These are phyloP conservation scores for Phylloscopus whistleri DNA, from an alignment of 2,113 vertebrate genomes.

Conservation along the genomic window DNA sequence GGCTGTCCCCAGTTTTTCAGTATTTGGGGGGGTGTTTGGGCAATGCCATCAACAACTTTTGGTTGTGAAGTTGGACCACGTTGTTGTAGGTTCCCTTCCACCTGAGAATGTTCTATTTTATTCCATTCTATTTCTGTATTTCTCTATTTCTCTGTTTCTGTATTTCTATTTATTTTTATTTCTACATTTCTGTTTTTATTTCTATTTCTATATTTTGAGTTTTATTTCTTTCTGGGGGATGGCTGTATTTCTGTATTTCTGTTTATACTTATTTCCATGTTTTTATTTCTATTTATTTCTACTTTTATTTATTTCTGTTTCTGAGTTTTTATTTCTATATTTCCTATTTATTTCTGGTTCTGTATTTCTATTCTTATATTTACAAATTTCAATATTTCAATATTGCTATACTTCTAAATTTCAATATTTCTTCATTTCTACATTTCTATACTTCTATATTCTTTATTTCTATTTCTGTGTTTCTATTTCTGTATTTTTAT, in stretches of 20 bases:
- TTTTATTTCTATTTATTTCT: not conserved
- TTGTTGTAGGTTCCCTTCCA: not conserved
- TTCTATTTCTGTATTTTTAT: not conserved
- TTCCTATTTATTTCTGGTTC: not conserved
- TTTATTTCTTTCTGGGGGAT: not conserved
- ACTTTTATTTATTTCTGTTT: too few relatives aligned
- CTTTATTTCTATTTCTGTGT: too few relatives aligned
- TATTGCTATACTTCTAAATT: not conserved
- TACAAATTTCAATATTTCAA: not conserved
- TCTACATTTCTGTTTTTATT: not conserved
- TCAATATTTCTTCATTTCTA: too few relatives aligned
- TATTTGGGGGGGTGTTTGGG: not conserved
- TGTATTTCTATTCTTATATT: not conserved
- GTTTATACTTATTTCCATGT: too few relatives aligned
- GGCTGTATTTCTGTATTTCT: not conserved
- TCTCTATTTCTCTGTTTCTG: not conserved
- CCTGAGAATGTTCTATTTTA: not conserved
- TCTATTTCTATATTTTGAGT: not conserved
- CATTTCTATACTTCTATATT: not conserved
- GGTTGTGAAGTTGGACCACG: not conserved
- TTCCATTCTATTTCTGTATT: accelerated
- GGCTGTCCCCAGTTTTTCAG: accelerated
- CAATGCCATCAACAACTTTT: not conserved
- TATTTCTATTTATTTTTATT: not conserved
- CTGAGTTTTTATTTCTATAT: not conserved